Conservation (phyloP, 2,113 vertebrate species). For the Silurus glanis region DNA sequence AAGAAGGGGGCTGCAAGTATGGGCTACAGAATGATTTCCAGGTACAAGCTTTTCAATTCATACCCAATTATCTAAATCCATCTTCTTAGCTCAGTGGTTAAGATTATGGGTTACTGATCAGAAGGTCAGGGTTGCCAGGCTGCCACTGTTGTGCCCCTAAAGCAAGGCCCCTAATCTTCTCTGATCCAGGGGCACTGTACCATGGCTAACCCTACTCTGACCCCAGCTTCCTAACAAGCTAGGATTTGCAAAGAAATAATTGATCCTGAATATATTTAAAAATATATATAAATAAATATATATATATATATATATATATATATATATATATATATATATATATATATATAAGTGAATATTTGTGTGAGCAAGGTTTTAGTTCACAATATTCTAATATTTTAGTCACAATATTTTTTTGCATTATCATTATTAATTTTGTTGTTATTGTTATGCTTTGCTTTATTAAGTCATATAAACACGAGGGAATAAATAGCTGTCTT, state of each 20-base stretch:
- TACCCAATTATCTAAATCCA: not conserved
- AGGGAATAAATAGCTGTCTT: not conserved
- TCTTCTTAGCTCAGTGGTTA: no score
- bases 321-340: no score
- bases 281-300: no score
- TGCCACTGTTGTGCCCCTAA: no score
- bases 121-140: no score
- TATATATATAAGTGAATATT: not conserved
- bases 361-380: not conserved
- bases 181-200: no score
- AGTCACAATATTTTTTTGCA: not conserved
- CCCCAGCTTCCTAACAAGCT: no score
- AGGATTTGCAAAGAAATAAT: not conserved
- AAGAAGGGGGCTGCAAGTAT: slow-evolving; percentile 76
- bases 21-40: slow-evolving; percentile 92
- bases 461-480: not conserved
- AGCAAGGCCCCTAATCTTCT: no score
- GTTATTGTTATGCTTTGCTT: not conserved
- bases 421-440: not conserved
- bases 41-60: slow-evolving; percentile 62
- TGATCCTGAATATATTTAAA: not conserved
- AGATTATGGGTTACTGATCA: no score
- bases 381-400: not conserved
- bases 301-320: no score
- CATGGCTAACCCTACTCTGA: no score